phyloP scores from a whole-genome alignment of 2,797 vertebrate species.

The Xenopus petersii region DNA sequence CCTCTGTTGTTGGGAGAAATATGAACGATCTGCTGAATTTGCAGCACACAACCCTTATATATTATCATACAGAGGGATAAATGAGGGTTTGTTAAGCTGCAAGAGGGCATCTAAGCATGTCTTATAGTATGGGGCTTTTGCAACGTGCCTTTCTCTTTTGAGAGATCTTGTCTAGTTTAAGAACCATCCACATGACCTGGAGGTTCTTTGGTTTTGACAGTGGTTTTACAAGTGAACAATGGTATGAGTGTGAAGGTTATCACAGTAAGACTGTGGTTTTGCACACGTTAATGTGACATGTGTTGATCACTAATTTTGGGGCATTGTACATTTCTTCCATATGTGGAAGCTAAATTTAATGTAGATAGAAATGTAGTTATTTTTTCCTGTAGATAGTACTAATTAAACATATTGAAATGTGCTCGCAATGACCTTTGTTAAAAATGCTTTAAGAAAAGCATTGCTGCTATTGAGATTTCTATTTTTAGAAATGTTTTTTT shows the following conservation, averaged over 20 bases:
- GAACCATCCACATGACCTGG: slow-evolving; percentile 64
- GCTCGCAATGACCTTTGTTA: slow-evolving; percentile 67
- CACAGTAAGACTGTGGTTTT: slow-evolving; percentile 62
- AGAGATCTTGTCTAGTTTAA: slow-evolving; percentile 70
- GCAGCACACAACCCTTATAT: slow-evolving; percentile 1
- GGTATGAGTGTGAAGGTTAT: slow-evolving; percentile 62
- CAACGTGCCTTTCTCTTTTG: slow-evolving; percentile 73
- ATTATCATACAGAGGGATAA: background rate
- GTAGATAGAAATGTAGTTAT: slow-evolving; percentile 61
- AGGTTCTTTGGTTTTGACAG: slow-evolving; percentile 55
- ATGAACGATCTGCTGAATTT: slow-evolving; percentile 52
- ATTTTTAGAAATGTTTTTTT: slow-evolving; percentile 77
- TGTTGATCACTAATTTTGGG: slow-evolving; percentile 70
- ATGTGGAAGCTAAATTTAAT: slow-evolving; percentile 75
- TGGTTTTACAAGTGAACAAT: slow-evolving; percentile 64
- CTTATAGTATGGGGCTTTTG: slow-evolving; percentile 58
- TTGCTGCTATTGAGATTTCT: slow-evolving; percentile 82
- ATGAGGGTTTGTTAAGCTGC: slow-evolving; percentile 27
- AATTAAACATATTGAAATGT: slow-evolving; percentile 67
- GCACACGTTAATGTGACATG: slow-evolving; percentile 65
- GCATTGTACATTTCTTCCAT: slow-evolving; percentile 79
- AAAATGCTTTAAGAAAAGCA: slow-evolving; percentile 75
- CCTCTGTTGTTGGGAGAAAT: slow-evolving; percentile 38
- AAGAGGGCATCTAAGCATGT: slow-evolving; percentile 56
- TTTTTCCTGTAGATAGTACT: slow-evolving; percentile 66